Percentiles rank a stretch among this genome's conserved stretches.
Evolutionary conservation across 1,140 invertebrate species (phyloP).

Genomic region (Berghia stephanieae): DNA sequence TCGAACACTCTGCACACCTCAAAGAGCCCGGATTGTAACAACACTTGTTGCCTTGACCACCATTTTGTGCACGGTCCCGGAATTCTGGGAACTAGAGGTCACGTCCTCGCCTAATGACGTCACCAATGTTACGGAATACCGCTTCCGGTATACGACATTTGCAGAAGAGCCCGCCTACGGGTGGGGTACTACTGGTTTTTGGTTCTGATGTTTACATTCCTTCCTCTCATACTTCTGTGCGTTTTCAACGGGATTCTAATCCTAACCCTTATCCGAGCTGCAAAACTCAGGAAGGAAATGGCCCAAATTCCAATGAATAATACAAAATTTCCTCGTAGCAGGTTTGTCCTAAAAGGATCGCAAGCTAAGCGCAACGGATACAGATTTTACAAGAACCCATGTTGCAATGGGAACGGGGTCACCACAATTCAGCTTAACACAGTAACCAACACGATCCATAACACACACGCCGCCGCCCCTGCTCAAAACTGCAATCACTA

Average conservation of each 20-base stretch:
- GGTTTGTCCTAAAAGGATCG: slow-evolving; percentile 42
- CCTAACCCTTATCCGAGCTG: slow-evolving; percentile 73
- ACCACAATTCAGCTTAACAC: no score
- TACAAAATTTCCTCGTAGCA: slow-evolving; percentile 37
- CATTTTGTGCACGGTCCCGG: slow-evolving; percentile 43
- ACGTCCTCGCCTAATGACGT: background rate
- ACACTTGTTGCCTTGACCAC: slow-evolving; percentile 34
- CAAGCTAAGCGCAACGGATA: no score
- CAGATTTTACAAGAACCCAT: no score
- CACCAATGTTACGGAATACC: slow-evolving; percentile 14
- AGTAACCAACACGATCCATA: no score
- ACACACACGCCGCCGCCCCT: no score
- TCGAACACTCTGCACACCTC: slow-evolving; percentile 73
- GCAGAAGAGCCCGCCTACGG: slow-evolving; percentile 70
- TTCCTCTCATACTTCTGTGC: slow-evolving; percentile 75
- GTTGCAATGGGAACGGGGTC: no score
- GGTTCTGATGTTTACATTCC: slow-evolving; percentile 74
- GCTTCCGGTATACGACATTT: slow-evolving; percentile 43
- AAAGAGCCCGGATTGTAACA: slow-evolving; percentile 42
- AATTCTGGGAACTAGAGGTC: slow-evolving; percentile 47
- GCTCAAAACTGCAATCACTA: no score
- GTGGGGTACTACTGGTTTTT: slow-evolving; percentile 76
- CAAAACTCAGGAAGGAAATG: slow-evolving; percentile 69
- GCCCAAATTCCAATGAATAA: no score
- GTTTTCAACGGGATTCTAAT: slow-evolving; percentile 80